Evolutionary conservation across 2,113 vertebrate genomes (phyloP).

Genomic region (Pycnonotus jocosus): DNA sequence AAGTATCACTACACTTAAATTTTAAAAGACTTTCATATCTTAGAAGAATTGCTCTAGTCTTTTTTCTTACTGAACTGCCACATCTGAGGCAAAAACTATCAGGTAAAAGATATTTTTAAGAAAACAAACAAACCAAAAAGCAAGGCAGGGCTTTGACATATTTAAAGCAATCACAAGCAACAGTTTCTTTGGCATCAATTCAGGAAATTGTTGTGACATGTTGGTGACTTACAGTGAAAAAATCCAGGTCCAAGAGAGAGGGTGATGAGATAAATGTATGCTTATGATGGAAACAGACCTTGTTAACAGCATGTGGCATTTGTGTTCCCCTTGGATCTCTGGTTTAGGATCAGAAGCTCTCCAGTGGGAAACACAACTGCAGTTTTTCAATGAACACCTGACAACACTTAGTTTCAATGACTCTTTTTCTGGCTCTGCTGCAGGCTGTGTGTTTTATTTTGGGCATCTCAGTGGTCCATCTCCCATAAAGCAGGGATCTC

Average conservation of each 20-base stretch:
- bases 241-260: not conserved
- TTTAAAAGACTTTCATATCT: not conserved
- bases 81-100: not conserved
- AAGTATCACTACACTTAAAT: not conserved
- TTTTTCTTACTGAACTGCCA: not conserved
- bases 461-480: not conserved
- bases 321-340: not conserved
- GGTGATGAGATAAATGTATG: not conserved
- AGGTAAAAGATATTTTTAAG: not conserved
- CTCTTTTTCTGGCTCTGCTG: not conserved
- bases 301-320: not conserved
- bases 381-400: not conserved
- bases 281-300: not conserved
- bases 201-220: not conserved
- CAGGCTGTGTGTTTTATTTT: not conserved
- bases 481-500: not conserved
- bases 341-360: not conserved
- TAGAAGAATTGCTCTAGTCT: not conserved
- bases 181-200: not conserved
- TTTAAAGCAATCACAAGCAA: not conserved
- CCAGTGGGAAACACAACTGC: not conserved
- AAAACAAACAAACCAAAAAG: not conserved
- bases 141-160: not conserved
- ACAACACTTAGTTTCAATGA: not conserved
- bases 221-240: not conserved